phyloP scores from a whole-genome alignment of 1,140 invertebrate genomes.

The Paraescarpia echinospica region DNA sequence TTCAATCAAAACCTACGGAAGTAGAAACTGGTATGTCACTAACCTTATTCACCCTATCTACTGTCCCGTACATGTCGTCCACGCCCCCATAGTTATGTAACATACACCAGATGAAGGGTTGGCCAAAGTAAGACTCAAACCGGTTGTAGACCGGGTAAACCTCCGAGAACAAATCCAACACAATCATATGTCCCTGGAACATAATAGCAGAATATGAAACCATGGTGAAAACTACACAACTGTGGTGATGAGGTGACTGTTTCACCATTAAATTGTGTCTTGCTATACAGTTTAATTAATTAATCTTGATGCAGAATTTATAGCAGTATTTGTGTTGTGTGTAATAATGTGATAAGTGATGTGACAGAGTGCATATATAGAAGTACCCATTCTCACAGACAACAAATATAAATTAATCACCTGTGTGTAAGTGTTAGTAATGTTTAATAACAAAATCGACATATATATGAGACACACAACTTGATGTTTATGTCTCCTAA shows the following conservation, averaged over 20 bases:
- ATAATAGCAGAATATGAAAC: neutral
- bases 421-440: neutral
- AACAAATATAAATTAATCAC: neutral
- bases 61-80: conserved; percentile 81
- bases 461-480: neutral
- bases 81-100: conserved; percentile 93
- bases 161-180: conserved; percentile 86
- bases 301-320: neutral
- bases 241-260: neutral
- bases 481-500: neutral
- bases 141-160: conserved; percentile 75
- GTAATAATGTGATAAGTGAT: neutral
- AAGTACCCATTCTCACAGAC: neutral
- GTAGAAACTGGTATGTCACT: neutral
- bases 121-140: conserved; percentile 82
- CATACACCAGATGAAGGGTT: conserved; percentile 96
- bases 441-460: neutral
- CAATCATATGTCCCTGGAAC: conserved; percentile 74
- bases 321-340: neutral
- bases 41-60: conserved; percentile 73
- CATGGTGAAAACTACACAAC: neutral
- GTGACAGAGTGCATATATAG: neutral
- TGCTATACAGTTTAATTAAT: neutral
- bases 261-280: too few relatives aligned
- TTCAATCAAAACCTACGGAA: neutral